Evolutionary conservation across 2,888 invertebrate species (phyloP).

Genomic region (Protula sp.): DNA sequence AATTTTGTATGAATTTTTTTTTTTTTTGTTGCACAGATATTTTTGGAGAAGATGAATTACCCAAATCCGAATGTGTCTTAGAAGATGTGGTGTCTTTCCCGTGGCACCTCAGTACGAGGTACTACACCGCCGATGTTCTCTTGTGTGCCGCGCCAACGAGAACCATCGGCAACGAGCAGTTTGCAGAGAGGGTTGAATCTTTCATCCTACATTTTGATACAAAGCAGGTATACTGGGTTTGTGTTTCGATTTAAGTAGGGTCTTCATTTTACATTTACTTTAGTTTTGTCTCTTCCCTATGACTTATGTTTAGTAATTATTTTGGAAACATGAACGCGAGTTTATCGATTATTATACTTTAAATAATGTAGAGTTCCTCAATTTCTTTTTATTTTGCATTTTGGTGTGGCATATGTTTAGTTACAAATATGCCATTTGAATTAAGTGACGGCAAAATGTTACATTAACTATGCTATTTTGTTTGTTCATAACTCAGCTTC

Average conservation of each 20-base stretch:
- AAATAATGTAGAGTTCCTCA: too few relatives aligned
- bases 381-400: too few relatives aligned
- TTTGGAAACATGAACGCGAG: too few relatives aligned
- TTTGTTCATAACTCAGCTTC: slow-evolving; percentile 41
- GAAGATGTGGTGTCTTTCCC: slow-evolving; percentile 29
- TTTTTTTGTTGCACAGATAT: slow-evolving; percentile 14
- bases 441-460: too few relatives aligned
- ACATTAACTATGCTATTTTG: too few relatives aligned
- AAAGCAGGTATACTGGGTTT: too few relatives aligned
- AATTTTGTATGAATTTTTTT: too few relatives aligned
- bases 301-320: too few relatives aligned
- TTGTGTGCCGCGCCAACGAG: slow-evolving; percentile 58
- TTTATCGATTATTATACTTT: too few relatives aligned
- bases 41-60: slow-evolving; percentile 13
- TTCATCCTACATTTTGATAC: slow-evolving; percentile 64
- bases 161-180: slow-evolving; percentile 55
- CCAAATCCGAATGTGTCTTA: slow-evolving; percentile 7
- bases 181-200: slow-evolving; percentile 59
- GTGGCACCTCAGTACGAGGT: slow-evolving; percentile 65
- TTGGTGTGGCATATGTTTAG: neutral
- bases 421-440: neutral
- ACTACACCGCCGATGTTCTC: slow-evolving; percentile 64
- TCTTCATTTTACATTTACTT: too few relatives aligned
- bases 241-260: too few relatives aligned
- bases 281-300: too few relatives aligned